Evolutionary conservation across 35 echinoderm and acorn worm species (phyloP).

Genomic region (Lytechinus pictus): DNA sequence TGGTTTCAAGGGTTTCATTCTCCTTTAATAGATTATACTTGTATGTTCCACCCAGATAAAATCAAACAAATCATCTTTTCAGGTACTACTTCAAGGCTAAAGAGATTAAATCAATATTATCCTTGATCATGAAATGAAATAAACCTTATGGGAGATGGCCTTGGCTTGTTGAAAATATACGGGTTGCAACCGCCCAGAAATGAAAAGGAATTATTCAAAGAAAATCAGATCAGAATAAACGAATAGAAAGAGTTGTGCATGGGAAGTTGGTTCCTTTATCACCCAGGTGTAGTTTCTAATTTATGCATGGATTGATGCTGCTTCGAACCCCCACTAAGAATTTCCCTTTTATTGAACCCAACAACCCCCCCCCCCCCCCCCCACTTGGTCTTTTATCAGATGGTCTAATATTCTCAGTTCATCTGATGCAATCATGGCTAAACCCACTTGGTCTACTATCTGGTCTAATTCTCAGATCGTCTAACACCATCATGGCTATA

Average conservation of each 20-base stretch:
- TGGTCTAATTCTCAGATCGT: too few relatives aligned
- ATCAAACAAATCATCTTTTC: background rate
- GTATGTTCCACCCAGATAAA: too few relatives aligned
- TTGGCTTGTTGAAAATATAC: background rate
- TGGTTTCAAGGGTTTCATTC: too few relatives aligned
- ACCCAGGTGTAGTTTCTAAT: background rate
- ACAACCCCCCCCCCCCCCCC: background rate
- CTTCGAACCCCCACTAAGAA: background rate
- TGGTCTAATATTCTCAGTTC: background rate
- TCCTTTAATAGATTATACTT: too few relatives aligned
- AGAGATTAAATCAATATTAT: background rate
- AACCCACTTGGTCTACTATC: too few relatives aligned
- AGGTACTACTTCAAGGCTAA: background rate
- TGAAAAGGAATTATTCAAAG: background rate
- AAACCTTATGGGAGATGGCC: background rate
- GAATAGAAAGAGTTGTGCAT: background rate
- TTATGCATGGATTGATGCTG: background rate
- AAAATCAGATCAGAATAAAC: background rate
- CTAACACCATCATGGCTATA: too few relatives aligned
- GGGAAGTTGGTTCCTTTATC: background rate
- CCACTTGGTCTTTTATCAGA: background rate
- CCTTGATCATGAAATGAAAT: background rate
- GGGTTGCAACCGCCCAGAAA: background rate
- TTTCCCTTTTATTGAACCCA: background rate
- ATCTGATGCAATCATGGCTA: too few relatives aligned